phyloP scores from a whole-genome alignment of 2,797 vertebrate genomes.

The Columba guinea region DNA sequence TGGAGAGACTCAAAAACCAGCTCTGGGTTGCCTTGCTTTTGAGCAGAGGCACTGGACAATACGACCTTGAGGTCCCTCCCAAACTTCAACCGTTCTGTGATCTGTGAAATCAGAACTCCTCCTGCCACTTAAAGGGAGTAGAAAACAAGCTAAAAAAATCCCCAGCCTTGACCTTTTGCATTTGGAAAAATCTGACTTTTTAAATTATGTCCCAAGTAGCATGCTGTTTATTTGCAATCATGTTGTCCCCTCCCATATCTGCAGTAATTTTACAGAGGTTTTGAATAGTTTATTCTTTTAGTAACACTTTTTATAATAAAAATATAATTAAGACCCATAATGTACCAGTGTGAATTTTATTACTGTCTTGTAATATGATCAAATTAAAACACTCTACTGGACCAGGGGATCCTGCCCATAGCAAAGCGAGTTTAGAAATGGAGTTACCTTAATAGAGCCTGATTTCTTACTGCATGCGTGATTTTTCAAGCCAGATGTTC shows the following conservation, averaged over 20 bases:
- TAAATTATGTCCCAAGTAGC: background rate
- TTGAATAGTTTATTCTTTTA: background rate
- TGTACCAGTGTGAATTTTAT: conserved; percentile 7
- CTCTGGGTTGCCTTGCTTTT: background rate
- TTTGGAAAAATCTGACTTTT: background rate
- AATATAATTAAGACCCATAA: background rate
- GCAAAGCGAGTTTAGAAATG: conserved; percentile 16
- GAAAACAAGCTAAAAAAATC: background rate
- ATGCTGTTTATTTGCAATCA: background rate
- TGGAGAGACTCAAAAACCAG: background rate
- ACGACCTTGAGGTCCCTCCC: background rate
- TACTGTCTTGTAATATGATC: background rate
- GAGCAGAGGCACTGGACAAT: background rate
- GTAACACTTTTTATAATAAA: conserved; percentile 50
- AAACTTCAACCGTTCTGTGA: background rate
- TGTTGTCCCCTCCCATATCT: background rate
- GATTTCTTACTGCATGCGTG: background rate
- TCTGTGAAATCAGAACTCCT: background rate
- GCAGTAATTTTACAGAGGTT: background rate
- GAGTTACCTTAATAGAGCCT: background rate
- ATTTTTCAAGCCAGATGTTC: background rate
- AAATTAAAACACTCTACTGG: conserved; percentile 25
- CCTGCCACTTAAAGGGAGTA: background rate
- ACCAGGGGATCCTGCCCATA: background rate
- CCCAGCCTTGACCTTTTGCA: background rate